Evolutionary conservation across 2,113 vertebrate genomes (phyloP), one percentile per base, ranked within the genome.

Genomic region (Cricetomys ansorgei): DNA sequence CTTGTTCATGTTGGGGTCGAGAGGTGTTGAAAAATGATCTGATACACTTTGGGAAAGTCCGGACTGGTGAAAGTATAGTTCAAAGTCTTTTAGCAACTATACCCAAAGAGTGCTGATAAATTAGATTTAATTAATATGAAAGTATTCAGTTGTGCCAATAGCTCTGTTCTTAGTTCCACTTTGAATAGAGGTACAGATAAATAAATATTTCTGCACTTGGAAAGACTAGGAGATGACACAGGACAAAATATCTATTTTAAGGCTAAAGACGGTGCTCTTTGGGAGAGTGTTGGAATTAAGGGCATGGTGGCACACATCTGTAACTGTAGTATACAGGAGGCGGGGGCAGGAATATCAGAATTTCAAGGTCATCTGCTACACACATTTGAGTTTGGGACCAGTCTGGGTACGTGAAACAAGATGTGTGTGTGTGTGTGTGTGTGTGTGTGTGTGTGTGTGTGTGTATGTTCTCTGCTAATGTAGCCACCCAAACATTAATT

Each of bases 11-110:
- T 57, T 89, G 88, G 48, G 17, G 94, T 87, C 40, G 40, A 93
- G 93, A 91, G 17, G 7, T 34, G 85, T 67, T 86, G 29, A 50
- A 75, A 96, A 90, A 90, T 40, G 48, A 11, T 80, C 25, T 77
- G 34, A 90, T 73, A 70, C 65, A 16, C 81, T 93, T 83, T 62
- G 77, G 55, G 95, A 92, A 80, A 89, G 62, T 79, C 21, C 72
- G 4, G 12, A 27, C 21, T 48, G 70, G 13, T 86, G 15, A 67
- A 94, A 95, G 23, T 76, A 94, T 19, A 92, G 13, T 67, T 96
- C 55, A 72, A 81, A 83, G 37, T 27, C 50, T 72, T 88, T 89
- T 80, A 45, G 83, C 12, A 85, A 57, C 5, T 43, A 79, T 5
- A 75, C 13, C n/a, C 50, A 75, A 57, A 83, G 37, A 53, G 6